phyloP scores from a whole-genome alignment of 1,140 invertebrate genomes.

The Drosophila sulfurigaster region DNA sequence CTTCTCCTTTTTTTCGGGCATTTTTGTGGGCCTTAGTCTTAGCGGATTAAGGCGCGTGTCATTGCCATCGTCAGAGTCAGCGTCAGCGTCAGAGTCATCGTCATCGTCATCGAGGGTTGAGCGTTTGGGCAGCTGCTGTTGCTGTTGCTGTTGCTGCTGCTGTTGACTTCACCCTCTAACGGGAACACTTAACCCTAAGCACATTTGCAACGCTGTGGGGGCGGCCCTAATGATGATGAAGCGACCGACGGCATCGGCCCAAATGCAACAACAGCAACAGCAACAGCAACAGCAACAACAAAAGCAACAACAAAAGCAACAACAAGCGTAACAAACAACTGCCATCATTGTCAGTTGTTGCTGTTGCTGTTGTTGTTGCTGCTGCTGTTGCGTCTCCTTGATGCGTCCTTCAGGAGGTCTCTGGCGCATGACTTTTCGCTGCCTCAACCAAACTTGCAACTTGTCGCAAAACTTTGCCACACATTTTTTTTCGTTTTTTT shows the following conservation, averaged over 20 bases:
- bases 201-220: constrained; percentile 38
- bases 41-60: constrained; percentile 53
- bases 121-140: constrained; percentile 36
- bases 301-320: constrained; percentile 14
- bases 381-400: constrained; percentile 62
- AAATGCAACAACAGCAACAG: constrained; percentile 23
- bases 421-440: constrained; percentile 80
- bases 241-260: constrained; percentile 33
- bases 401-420: constrained; percentile 81
- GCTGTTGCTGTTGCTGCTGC: constrained; percentile 2
- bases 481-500: constrained; percentile 47
- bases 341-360: constrained; percentile 49
- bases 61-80: constrained; percentile 17
- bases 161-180: constrained; percentile 66
- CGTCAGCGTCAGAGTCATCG: too few species aligned
- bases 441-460: constrained; percentile 55
- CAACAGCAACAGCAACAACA: constrained; percentile 4
- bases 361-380: neutral
- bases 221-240: constrained; percentile 76
- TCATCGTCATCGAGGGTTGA: neutral
- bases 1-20: constrained; percentile 4
- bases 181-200: constrained; percentile 83
- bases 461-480: constrained; percentile 72
- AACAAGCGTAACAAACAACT: constrained; percentile 40
- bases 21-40: constrained; percentile 36